A percentile compares a stretch with the other conserved stretches of the same genome.
These are phyloP conservation scores for Sebastes steindachneri DNA, from an alignment of 2,797 vertebrate species.

Conservation along the genomic window DNA sequence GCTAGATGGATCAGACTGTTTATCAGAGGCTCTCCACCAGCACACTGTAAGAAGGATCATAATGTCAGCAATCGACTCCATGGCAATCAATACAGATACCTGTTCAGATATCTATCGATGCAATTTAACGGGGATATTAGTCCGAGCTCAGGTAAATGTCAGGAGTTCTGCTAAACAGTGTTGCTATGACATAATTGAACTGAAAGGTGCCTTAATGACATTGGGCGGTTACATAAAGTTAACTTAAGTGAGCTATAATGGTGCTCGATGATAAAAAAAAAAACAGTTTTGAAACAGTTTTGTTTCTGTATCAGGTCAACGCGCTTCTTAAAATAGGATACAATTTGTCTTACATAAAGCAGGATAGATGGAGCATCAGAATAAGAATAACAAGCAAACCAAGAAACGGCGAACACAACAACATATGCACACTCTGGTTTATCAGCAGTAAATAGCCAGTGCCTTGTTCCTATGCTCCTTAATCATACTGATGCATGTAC, in stretches of 20 bases:
- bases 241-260: conserved; percentile 34
- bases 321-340: conserved; percentile 65
- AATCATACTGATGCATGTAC: conserved; percentile 73
- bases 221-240: conserved; percentile 18
- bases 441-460: conserved; percentile 74
- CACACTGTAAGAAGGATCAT: conserved; percentile 67
- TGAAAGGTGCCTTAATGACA: conserved; percentile 29
- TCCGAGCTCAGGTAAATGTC: conserved; percentile 72
- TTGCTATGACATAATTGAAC: conserved; percentile 51
- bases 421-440: conserved; percentile 64
- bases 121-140: conserved; percentile 70
- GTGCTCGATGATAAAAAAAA: neutral
- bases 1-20: conserved; percentile 72
- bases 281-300: neutral
- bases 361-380: conserved; percentile 65
- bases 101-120: conserved; percentile 69
- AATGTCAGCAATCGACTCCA: conserved; percentile 70
- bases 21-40: conserved; percentile 68
- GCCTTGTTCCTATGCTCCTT: conserved; percentile 73
- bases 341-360: conserved; percentile 69
- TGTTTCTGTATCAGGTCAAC: conserved; percentile 55
- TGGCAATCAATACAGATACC: conserved; percentile 68
- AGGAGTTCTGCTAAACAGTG: conserved; percentile 53
- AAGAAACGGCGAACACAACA: conserved; percentile 54
- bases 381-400: conserved; percentile 59